phyloP scores from a whole-genome alignment of 2,888 invertebrate species.

The Patella caerulea region DNA sequence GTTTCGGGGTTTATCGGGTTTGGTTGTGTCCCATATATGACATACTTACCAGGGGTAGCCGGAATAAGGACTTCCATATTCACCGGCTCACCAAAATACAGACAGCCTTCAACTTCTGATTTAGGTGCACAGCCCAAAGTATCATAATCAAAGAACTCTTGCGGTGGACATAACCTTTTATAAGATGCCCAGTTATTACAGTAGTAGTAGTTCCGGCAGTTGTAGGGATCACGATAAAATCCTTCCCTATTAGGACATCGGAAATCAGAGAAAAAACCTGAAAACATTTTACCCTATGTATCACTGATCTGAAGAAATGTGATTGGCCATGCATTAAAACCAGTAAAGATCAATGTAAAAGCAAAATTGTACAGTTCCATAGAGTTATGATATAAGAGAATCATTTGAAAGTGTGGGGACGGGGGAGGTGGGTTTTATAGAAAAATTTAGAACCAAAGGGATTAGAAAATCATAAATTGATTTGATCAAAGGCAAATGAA shows the following conservation, averaged over 20 bases:
- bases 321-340: too few relatives aligned
- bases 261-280: slow-evolving; percentile 18
- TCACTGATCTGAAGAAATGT: too few relatives aligned
- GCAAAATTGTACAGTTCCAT: too few relatives aligned
- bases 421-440: too few relatives aligned
- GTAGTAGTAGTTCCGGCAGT: slow-evolving; percentile 21
- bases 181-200: slow-evolving; percentile 25
- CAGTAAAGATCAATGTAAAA: too few relatives aligned
- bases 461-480: too few relatives aligned
- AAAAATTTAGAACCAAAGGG: too few relatives aligned
- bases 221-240: slow-evolving; percentile 32
- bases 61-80: background rate
- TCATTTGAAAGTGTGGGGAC: too few relatives aligned
- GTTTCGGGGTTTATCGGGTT: too few relatives aligned
- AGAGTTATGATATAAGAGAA: too few relatives aligned
- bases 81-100: slow-evolving; percentile 6
- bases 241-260: slow-evolving; percentile 30
- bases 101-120: slow-evolving; percentile 26
- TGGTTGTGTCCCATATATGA: too few relatives aligned
- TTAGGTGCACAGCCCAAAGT: slow-evolving; percentile 33
- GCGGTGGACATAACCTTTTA: slow-evolving; percentile 32
- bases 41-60: background rate
- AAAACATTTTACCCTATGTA: background rate
- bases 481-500: too few relatives aligned
- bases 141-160: slow-evolving; percentile 32